phyloP scores from a whole-genome alignment of 2,113 vertebrate species.

The Oostethus manadensis region DNA sequence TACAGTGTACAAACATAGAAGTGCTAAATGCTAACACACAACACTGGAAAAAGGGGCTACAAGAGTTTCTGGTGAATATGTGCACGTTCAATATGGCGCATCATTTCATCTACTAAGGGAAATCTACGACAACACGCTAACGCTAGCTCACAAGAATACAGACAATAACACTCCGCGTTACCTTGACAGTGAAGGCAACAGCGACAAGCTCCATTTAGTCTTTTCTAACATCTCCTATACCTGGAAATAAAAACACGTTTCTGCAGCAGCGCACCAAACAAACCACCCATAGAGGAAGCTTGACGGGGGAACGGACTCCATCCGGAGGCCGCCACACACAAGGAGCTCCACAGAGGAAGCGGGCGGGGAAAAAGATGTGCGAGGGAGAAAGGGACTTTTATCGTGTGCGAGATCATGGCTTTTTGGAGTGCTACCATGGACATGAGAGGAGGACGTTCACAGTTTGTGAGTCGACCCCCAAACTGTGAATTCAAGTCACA shows the following conservation, averaged over 20 bases:
- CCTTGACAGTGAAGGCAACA: conserved; percentile 44
- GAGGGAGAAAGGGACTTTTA: background rate
- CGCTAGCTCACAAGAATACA: background rate
- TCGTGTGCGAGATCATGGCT: conserved; percentile 44
- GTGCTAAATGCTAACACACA: no score
- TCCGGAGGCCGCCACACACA: conserved; percentile 59
- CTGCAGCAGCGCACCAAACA: conserved; percentile 11
- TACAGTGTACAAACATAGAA: no score
- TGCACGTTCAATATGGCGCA: no score
- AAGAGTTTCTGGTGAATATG: no score
- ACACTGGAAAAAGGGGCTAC: no score
- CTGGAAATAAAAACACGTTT: conserved; percentile 58
- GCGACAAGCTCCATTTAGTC: conserved; percentile 11
- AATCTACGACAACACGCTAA: conserved; percentile 1
- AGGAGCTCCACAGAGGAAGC: conserved; percentile 54
- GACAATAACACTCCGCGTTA: conserved; percentile 28
- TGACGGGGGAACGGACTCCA: conserved; percentile 36
- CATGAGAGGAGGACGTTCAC: no score
- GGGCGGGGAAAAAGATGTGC: conserved; percentile 43
- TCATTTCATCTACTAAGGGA: background rate
- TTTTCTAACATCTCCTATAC: conserved; percentile 51
- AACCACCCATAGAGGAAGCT: conserved; percentile 14
- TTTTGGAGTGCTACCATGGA: conserved; percentile 41
- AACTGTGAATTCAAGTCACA: no score
- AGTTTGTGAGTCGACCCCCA: no score